phyloP scores from a whole-genome alignment of 2,888 invertebrate genomes.

The Choristoneura rosaceana region DNA sequence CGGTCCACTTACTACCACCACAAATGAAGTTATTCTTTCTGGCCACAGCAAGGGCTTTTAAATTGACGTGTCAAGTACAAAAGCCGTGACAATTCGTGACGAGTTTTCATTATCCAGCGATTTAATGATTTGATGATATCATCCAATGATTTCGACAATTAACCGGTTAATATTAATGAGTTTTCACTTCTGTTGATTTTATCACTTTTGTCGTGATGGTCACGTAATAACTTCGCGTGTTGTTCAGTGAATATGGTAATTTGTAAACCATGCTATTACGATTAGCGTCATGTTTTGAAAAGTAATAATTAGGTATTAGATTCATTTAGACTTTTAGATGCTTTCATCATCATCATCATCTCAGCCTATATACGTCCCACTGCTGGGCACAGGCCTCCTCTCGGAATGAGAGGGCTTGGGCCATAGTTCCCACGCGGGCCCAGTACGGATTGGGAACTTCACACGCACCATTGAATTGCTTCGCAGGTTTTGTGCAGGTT shows the following conservation, averaged over 20 bases:
- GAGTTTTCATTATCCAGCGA: conserved; percentile 28
- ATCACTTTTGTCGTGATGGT: conserved; percentile 37
- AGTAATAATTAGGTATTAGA: no score
- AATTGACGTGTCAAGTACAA: not conserved
- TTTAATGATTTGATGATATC: conserved; percentile 23
- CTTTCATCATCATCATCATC: no score
- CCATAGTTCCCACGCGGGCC: no score
- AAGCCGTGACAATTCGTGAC: conserved; percentile 20
- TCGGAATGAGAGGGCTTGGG: no score
- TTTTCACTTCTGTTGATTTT: conserved; percentile 43
- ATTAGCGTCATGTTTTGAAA: not conserved
- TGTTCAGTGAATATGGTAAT: not conserved
- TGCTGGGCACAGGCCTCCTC: no score
- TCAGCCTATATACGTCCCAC: no score
- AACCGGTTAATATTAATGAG: conserved; percentile 44
- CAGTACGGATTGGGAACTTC: no score
- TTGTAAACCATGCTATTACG: not conserved
- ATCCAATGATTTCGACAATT: conserved; percentile 26
- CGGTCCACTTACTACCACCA: not conserved
- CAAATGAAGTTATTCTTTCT: not conserved
- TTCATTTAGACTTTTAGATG: no score
- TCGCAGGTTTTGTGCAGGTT: no score
- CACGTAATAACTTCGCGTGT: conserved; percentile 1
- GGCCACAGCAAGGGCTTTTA: not conserved
- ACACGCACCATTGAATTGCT: no score